Conservation (phyloP, 2,113 vertebrate species). For the Axis porcinus region DNA sequence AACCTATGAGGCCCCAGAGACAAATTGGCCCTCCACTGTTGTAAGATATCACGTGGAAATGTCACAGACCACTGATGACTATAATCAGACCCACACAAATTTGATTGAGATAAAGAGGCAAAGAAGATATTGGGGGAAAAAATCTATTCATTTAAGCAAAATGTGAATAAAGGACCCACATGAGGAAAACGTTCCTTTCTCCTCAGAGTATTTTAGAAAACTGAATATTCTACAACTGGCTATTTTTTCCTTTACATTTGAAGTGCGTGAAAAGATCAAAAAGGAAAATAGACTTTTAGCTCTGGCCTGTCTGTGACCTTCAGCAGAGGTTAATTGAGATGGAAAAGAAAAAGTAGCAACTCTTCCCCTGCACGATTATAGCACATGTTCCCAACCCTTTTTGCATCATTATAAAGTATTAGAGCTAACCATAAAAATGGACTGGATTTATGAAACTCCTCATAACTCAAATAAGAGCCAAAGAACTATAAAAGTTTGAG, state of each 20-base stretch:
- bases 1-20: conserved; percentile 59
- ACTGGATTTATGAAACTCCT: conserved; percentile 57
- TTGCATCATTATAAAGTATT: conserved; percentile 52
- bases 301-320: conserved; percentile 37
- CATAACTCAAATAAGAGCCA: conserved; percentile 54
- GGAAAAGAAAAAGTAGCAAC: conserved; percentile 35
- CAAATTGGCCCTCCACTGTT: conserved; percentile 11
- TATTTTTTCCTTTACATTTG: background rate
- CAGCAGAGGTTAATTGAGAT: conserved; percentile 48
- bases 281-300: conserved; percentile 28
- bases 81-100: conserved; percentile 40
- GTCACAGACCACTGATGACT: conserved; percentile 46
- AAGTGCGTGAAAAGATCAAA: conserved; percentile 2
- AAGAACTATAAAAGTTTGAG: conserved; percentile 48
- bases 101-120: conserved; percentile 62
- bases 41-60: conserved; percentile 26
- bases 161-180: background rate
- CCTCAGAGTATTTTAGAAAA: conserved; percentile 26
- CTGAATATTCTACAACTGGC: background rate
- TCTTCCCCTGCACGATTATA: conserved; percentile 29
- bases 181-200: conserved; percentile 16
- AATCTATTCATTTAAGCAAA: conserved; percentile 47
- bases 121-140: conserved; percentile 45
- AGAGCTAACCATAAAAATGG: conserved; percentile 51
- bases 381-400: conserved; percentile 8